Evolutionary conservation across 2,113 vertebrate species (phyloP), one percentile per base, ranked within the genome.

Genomic region (Carassius gibelio): DNA sequence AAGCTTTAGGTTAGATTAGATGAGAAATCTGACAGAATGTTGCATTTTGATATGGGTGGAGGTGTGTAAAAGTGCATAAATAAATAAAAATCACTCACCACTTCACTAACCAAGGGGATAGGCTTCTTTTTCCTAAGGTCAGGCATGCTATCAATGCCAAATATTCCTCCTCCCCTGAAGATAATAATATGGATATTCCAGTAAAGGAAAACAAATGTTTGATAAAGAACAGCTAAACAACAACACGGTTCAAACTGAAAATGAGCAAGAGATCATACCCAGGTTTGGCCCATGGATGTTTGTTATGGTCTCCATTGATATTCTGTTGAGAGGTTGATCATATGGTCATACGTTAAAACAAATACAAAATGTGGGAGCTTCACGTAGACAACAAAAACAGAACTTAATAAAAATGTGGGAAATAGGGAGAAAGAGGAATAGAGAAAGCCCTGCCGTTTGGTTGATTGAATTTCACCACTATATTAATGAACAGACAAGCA

Each of bases 141-240:
- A 0, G 98, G 98, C 96, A 97, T 99, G 92, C 97, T 99, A 88
- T 99, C 98, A 0, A 99, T 99, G 77, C 98, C 98, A 89, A 97
- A 99, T 10, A 97, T 95, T n/a, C 95, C 92, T 72, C 94, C 96
- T 5, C 94, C 96, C 86, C 97, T 98, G 85, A 23, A 87, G 9
- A 76, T 30, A 71, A 21, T 76, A 26, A 85, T 5, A 81, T 17
- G 84, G n/a, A 80, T 52, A 52, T 66, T 87, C 1, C 36, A 34
- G 45, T 83, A 75, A 83, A 84, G 42, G 23, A 55, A 87, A n/a
- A 34, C 4, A 66, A 5, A 8, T 30, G 48, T 68, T 83, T 7
- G 30, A 2, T 15, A 45, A 19, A 57, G 11, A 38, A 34, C 13
- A 26, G 11, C 11, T 9, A 55, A 34, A 66, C 14, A 75, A 8